Conservation (phyloP, 2,113 vertebrate genomes). For the Saimiri boliviensis region DNA sequence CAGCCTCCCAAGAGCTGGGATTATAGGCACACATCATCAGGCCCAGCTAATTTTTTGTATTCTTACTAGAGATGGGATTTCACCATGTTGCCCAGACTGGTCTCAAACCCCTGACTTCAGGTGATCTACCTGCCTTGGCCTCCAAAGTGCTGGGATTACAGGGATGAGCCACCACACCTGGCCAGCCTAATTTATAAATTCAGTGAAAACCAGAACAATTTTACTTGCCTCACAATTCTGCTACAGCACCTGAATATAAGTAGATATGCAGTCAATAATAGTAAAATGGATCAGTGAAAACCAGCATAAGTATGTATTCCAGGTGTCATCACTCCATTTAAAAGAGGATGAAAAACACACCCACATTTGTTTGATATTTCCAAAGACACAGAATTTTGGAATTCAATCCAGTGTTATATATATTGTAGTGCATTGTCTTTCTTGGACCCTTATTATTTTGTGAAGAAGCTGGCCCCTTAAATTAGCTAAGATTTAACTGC, state of each 20-base stretch:
- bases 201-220: neutral
- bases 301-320: neutral
- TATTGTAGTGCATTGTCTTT: neutral
- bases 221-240: neutral
- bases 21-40: too few relatives aligned
- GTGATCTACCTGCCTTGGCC: too few relatives aligned
- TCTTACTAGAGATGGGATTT: too few relatives aligned
- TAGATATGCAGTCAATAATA: neutral
- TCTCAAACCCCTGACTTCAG: too few relatives aligned
- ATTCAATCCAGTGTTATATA: neutral
- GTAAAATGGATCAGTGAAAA: neutral
- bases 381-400: neutral
- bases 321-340: neutral
- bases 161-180: too few relatives aligned
- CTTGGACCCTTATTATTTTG: neutral
- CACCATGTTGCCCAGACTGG: too few relatives aligned
- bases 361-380: neutral
- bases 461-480: neutral
- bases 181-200: neutral
- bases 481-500: slow-evolving; percentile 36
- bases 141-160: too few relatives aligned
- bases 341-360: neutral
- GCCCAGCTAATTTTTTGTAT: too few relatives aligned
- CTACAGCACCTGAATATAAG: neutral
- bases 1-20: too few relatives aligned